These are phyloP conservation scores for Ormyrus pomaceus DNA, from an alignment of 2,888 invertebrate genomes.

Conservation along the genomic window DNA sequence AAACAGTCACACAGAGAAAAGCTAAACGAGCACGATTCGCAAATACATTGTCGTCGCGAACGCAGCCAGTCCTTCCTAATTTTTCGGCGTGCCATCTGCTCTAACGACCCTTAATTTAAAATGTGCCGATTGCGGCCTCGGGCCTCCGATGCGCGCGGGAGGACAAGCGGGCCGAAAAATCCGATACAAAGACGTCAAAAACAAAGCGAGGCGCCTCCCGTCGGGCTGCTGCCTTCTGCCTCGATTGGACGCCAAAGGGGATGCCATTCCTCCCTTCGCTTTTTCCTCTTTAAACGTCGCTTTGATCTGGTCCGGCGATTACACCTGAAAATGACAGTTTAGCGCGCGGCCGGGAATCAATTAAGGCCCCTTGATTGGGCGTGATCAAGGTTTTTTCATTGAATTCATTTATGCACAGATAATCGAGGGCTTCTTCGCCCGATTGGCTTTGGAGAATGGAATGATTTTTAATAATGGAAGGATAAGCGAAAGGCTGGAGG, in stretches of 20 bases:
- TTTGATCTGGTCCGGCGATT: background rate
- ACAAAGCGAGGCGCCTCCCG: background rate
- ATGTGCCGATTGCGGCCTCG: conserved; percentile 11
- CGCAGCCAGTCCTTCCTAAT: conserved; percentile 11
- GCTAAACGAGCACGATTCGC: no score
- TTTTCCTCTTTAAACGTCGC: background rate
- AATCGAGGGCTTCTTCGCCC: no score
- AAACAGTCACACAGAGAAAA: no score
- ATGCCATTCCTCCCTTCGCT: background rate
- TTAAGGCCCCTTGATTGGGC: no score
- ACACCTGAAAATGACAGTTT: background rate
- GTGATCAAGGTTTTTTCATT: no score
- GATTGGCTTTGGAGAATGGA: no score
- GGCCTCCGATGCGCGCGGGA: background rate
- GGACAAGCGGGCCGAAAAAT: background rate
- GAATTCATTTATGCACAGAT: no score
- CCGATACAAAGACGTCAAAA: background rate
- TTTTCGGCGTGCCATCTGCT: conserved; percentile 3
- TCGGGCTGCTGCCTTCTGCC: background rate
- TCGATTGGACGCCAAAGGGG: background rate
- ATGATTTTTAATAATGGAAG: no score
- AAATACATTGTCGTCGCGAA: no score
- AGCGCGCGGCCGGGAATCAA: background rate
- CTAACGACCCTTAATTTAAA: conserved; percentile 28
- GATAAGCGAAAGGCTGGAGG: no score